Base-by-base conservation (phyloP, 2,888 invertebrate species). In the Germaria angustata region DNA sequence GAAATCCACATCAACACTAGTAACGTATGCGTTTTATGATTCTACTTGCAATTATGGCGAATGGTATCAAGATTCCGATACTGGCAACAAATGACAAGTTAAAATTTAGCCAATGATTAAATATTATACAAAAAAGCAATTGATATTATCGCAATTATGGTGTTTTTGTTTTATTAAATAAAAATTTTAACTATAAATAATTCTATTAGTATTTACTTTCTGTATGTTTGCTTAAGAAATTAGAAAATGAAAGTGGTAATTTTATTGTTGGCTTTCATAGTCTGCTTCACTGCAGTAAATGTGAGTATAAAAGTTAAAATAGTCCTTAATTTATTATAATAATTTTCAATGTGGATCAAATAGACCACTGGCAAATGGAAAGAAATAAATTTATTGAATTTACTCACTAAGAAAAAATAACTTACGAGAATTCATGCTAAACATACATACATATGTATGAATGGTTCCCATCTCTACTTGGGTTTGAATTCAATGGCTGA, bases 211-310 rank as follows among this genome's bases (percentile, higher is more conserved):
- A 28, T 5, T 28, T 28, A 28, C 6, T 28, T 28, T 28, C 28
- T 28, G 28, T 28, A 28, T 5, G 20, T 22, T 57, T 8, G 20
- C 13, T 57, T 22, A 57, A 34, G 9, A n/a, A 20, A 22, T 20
- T 2, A 36, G 13, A 36, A 36, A 57, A 57, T 57, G 57, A 57
- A 57, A 57, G 57, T 57, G n/a, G 13, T 13, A 2, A 41, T 61
- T 20, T n/a, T 61, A 20, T 41, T 41, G 24, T 41, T 61, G 1
- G 17, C 20, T 7, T 39, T 24, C 9, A 24, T 24, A 1, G 9
- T 15, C 59, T 61, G 59, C 41, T 61, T 41, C 11, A 41, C 59
- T 24, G 39, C 24, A 24, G 34, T 32, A 65, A 32, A 46, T 65
- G 34, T 65, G 34, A 49, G 65, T 22, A 15, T 6, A 20, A 8